phyloP scores from a whole-genome alignment of 1,140 invertebrate species.

The Zaprionus gabonicus region DNA sequence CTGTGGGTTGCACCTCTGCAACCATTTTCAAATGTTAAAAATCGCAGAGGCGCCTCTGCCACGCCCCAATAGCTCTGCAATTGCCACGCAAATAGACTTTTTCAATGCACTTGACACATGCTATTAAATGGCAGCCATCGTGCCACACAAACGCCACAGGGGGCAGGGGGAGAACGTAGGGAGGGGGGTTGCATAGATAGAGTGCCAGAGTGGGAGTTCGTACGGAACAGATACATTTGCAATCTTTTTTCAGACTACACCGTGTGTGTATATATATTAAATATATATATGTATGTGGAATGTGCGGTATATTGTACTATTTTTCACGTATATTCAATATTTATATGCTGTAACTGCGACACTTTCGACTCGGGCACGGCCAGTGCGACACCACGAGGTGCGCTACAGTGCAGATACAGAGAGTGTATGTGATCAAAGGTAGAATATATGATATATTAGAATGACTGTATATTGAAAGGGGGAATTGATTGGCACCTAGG shows the following conservation, averaged over 20 bases:
- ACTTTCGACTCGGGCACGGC: conserved; percentile 35
- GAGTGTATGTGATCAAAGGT: not conserved
- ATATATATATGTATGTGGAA: conserved; percentile 37
- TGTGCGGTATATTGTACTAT: conserved; percentile 28
- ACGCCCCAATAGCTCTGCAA: conserved; percentile 48
- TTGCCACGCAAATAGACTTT: conserved; percentile 81
- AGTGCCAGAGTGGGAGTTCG: not conserved
- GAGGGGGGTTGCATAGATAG: not conserved
- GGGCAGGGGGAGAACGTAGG: not conserved
- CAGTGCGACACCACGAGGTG: not conserved
- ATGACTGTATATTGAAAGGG: no score
- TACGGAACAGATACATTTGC: conserved; percentile 38
- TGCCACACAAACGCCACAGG: conserved; percentile 22
- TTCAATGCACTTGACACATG: conserved; percentile 83
- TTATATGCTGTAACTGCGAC: conserved; percentile 68
- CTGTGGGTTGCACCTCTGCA: not conserved
- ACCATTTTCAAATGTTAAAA: not conserved
- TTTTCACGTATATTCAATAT: conserved; percentile 59
- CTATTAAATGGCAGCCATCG: conserved; percentile 75
- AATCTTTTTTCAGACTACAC: conserved; percentile 30
- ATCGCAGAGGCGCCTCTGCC: conserved; percentile 21
- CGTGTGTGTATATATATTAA: conserved; percentile 31
- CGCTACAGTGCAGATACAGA: conserved; percentile 15
- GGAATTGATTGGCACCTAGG: no score
- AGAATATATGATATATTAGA: not conserved